These are phyloP conservation scores for Lithosia quadra DNA, from an alignment of 2,888 invertebrate species.

Conservation along the genomic window DNA sequence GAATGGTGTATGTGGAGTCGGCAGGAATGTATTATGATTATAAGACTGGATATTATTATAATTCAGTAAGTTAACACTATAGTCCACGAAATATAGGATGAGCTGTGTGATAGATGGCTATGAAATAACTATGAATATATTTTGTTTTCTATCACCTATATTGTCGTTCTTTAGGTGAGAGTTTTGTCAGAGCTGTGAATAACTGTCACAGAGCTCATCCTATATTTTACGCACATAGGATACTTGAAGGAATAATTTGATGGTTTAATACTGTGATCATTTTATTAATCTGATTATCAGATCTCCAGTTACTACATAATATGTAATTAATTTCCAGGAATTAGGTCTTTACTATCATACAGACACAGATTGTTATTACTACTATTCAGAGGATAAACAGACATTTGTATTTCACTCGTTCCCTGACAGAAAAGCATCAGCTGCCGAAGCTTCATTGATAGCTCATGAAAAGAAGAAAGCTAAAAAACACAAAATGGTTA, in stretches of 20 bases:
- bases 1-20: constrained; percentile 95
- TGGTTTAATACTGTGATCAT: background rate
- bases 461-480: constrained; percentile 73
- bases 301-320: background rate
- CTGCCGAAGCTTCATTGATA: constrained; percentile 60
- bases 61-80: constrained; percentile 91
- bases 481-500: constrained; percentile 74
- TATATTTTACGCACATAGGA: no score
- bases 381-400: constrained; percentile 92
- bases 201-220: no score
- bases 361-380: constrained; percentile 93
- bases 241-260: background rate
- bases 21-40: constrained; percentile 96
- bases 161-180: no score
- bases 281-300: background rate
- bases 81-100: background rate
- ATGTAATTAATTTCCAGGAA: constrained; percentile 86
- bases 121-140: no score
- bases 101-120: no score
- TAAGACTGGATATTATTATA: constrained; percentile 96
- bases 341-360: constrained; percentile 96
- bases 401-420: constrained; percentile 94
- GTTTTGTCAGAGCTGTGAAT: no score
- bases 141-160: no score
- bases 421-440: constrained; percentile 81